Base-by-base conservation (phyloP, 2,797 vertebrate species). In the Pseudochirops corinnae region DNA sequence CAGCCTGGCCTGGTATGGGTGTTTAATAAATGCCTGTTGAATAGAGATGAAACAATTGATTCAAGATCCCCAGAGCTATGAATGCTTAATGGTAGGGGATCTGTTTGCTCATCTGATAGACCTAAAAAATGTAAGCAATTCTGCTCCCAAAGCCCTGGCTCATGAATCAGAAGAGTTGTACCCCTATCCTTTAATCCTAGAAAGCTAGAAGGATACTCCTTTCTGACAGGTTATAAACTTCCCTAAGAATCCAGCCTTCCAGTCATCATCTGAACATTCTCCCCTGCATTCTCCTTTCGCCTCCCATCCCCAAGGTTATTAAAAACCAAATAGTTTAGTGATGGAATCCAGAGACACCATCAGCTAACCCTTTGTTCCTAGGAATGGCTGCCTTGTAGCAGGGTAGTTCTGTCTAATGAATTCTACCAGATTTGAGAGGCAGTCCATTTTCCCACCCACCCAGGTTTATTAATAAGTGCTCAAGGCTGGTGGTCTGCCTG, bases 61-160 rank as follows among this genome's bases (percentile, higher is more conserved):
- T 67, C 53, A 91, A 94, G 93, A 92, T 94, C 90, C 92, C 90
- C 92, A 93, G 87, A 28, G 33, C 94, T 56, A 14, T 1, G 31
- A 93, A 57, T 21, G 60, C 56, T 62, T 55, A 91, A 55, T 29
- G 11, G 50, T 33, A 90, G 96, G 93, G 95, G 97, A 98, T 82
- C 95, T 94, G 91, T 91, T 95, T 94, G 96, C 96, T 96, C 95
- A 98, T 98, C 97, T 98, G 96, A 98, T 96, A 98, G 97, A 97
- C 92, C 95, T 97, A 96, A 97, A 98, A 98, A 98, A 98, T 96
- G 96, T 95, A 97, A 96, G 95, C 95, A 97, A 97, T 98, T 98
- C 95, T 98, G 91, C 98, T 95, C 94, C 97, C 97, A 98, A 98
- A 98, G 95, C 95, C 98, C 97, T 96, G 95, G 93, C 53, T 96